phyloP scores from a whole-genome alignment of 2,113 vertebrate genomes.

The Cygnus buccinator region DNA sequence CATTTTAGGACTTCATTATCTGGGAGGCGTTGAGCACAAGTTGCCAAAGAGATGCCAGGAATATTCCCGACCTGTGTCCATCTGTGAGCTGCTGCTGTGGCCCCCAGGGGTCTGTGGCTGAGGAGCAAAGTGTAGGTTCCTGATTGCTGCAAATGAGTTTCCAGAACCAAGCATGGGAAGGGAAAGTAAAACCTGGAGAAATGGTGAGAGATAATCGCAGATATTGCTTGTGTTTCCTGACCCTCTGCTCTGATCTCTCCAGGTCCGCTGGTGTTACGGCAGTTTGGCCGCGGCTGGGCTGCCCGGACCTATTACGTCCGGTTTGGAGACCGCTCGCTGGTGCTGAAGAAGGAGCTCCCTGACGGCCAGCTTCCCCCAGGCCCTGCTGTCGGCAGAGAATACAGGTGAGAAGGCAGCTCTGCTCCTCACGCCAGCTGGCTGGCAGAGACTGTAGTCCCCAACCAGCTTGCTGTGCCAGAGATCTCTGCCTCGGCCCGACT shows the following conservation, averaged over 20 bases:
- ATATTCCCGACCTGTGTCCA: neutral
- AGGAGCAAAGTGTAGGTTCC: neutral
- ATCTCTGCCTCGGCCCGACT: neutral
- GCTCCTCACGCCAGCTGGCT: neutral
- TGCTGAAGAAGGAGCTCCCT: constrained; percentile 81
- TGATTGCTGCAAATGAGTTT: neutral
- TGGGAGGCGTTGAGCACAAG: neutral
- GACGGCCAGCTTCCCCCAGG: constrained; percentile 47
- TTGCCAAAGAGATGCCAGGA: neutral
- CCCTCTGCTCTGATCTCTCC: neutral
- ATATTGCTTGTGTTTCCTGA: neutral
- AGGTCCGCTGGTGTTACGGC: constrained; percentile 72
- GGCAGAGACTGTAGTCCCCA: neutral
- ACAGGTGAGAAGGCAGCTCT: constrained; percentile 72
- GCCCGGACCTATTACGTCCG: constrained; percentile 72
- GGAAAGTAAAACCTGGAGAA: neutral
- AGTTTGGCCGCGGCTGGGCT: constrained; percentile 74
- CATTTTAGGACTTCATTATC: neutral
- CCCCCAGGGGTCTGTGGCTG: neutral
- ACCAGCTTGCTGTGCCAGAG: too few relatives aligned
- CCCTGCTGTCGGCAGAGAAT: constrained; percentile 73
- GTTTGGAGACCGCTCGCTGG: constrained; percentile 63
- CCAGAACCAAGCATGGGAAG: neutral
- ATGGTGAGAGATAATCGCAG: neutral
- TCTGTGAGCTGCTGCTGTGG: accelerated